A percentile compares a stretch with the other conserved stretches of the same genome.
phyloP scores from a whole-genome alignment of 1,140 invertebrate genomes.

The Aphaenogaster rudis region DNA sequence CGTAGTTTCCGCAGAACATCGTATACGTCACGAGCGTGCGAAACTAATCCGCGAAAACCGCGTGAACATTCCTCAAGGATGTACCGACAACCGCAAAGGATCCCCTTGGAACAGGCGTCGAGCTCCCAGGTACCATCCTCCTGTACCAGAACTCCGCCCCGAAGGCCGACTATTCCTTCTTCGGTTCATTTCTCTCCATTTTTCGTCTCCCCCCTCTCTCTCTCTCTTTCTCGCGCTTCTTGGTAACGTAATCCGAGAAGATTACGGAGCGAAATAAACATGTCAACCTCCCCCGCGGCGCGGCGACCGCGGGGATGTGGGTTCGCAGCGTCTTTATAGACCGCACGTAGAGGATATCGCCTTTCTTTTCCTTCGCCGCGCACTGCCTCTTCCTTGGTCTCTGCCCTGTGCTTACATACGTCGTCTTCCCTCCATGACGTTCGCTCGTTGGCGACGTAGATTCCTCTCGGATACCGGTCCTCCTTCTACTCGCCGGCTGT shows the following conservation, averaged over 20 bases:
- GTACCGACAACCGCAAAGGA: conserved; percentile 41
- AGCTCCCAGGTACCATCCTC: conserved; percentile 41
- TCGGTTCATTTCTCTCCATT: conserved; percentile 67
- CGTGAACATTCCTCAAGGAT: conserved; percentile 48
- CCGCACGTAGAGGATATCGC: conserved; percentile 68
- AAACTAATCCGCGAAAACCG: conserved; percentile 30
- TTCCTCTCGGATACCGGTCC: conserved; percentile 60
- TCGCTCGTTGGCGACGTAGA: conserved; percentile 57
- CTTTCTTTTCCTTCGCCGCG: conserved; percentile 51
- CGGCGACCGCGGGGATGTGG: conserved; percentile 67
- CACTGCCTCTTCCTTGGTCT: conserved; percentile 6
- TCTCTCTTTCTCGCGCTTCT: neutral
- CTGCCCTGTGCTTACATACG: conserved; percentile 31
- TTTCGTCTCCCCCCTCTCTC: conserved; percentile 46
- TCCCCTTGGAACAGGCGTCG: conserved; percentile 31
- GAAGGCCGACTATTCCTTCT: conserved; percentile 42
- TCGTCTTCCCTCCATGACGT: conserved; percentile 29
- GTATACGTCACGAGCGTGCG: neutral
- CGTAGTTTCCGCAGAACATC: neutral
- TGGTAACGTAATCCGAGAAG: conserved; percentile 80
- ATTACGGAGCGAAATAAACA: conserved; percentile 81
- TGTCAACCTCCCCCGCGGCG: conserved; percentile 76
- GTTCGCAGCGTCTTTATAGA: conserved; percentile 77
- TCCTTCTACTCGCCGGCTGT: conserved; percentile 29
- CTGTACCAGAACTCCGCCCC: conserved; percentile 16